Conservation (phyloP, 2,797 vertebrate genomes). For the Gymnoscopelus microlampas region DNA sequence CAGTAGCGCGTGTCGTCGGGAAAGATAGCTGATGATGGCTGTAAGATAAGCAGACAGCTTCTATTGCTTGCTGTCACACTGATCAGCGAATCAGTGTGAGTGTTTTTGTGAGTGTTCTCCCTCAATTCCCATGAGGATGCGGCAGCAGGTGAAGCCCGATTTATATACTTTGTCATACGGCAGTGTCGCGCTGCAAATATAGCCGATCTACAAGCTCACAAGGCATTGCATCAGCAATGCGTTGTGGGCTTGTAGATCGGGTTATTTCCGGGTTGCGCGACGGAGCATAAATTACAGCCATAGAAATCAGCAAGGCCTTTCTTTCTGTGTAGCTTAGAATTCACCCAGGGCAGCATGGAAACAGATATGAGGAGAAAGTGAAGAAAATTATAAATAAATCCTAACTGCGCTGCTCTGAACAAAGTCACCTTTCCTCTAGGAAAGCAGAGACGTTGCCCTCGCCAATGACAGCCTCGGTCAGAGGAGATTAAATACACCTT, state of each 20-base stretch:
- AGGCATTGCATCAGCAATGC: too few relatives aligned
- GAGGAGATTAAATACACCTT: slow-evolving; percentile 32
- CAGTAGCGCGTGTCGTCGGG: slow-evolving; percentile 49
- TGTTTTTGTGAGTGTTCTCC: slow-evolving; percentile 32
- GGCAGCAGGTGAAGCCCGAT: too few relatives aligned
- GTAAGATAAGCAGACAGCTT: slow-evolving; percentile 44
- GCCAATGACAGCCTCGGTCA: slow-evolving; percentile 21
- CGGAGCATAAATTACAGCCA: neutral
- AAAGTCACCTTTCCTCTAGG: slow-evolving; percentile 27
- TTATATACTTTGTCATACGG: too few relatives aligned
- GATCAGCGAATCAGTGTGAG: slow-evolving; percentile 30
- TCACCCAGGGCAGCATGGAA: slow-evolving; percentile 4
- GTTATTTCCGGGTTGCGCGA: slow-evolving; percentile 7
- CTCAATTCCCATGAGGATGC: too few relatives aligned
- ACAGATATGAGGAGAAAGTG: slow-evolving; percentile 3
- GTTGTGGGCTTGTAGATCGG: neutral
- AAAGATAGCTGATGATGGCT: slow-evolving; percentile 40
- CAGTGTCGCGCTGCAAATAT: too few relatives aligned
- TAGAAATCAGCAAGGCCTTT: neutral
- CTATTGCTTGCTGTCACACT: slow-evolving; percentile 36
- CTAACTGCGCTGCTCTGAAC: neutral
- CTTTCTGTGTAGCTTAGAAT: neutral
- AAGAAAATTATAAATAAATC: too few relatives aligned
- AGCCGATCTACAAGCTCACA: too few relatives aligned
- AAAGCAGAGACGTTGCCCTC: slow-evolving; percentile 12